These are phyloP conservation scores for Halictus ligatus DNA, from an alignment of 2,888 invertebrate species.

Conservation along the genomic window DNA sequence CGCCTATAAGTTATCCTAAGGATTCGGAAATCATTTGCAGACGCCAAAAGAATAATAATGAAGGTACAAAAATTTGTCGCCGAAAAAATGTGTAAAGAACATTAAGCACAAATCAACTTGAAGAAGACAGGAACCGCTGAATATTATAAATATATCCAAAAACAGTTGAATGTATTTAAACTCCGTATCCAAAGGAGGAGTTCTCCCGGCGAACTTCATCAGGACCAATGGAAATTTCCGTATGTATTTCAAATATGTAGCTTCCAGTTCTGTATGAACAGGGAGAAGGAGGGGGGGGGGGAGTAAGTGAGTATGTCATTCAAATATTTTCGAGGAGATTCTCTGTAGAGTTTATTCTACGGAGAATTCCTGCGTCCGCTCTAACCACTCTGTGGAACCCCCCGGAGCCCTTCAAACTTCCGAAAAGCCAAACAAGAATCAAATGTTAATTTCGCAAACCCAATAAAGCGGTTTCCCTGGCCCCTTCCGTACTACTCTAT, in stretches of 20 bases:
- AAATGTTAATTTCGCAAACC: constrained; percentile 15
- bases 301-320: background rate
- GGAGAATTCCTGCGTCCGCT: background rate
- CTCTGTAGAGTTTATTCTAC: constrained; percentile 1
- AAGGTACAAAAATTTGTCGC: no score
- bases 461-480: background rate
- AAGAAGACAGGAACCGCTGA: no score
- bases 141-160: background rate
- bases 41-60: background rate
- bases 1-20: no score
- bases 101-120: no score
- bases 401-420: background rate
- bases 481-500: background rate
- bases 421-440: constrained; percentile 9
- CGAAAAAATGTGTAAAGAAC: no score
- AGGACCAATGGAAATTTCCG: background rate
- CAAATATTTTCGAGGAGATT: constrained; percentile 11
- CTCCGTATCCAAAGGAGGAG: background rate
- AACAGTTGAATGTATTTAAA: background rate
- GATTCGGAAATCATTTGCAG: background rate
- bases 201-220: background rate
- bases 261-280: background rate
- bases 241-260: background rate
- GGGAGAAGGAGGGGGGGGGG: background rate
- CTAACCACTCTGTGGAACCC: background rate